Conservation (phyloP, 2,888 invertebrate genomes). For the Cheilosia pagana region DNA sequence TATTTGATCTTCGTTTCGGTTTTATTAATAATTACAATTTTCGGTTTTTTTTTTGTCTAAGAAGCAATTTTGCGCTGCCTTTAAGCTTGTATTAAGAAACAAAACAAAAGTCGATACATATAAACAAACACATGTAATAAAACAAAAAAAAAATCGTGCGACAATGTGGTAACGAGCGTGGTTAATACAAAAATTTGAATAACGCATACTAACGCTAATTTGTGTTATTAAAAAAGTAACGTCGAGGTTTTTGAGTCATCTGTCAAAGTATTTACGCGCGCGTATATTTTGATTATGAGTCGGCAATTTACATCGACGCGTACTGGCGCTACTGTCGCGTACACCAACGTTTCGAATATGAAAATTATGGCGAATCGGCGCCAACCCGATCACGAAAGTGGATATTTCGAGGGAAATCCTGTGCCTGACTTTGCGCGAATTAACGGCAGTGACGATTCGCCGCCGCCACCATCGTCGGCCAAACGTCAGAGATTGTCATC, state of each 20-base stretch:
- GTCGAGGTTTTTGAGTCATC: conserved; percentile 8
- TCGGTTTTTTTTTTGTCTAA: conserved; percentile 14
- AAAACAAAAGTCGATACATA: background rate
- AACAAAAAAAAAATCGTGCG: conserved; percentile 27
- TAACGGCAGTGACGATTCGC: conserved; percentile 54
- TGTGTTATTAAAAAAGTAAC: conserved; percentile 16
- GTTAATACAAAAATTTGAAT: conserved; percentile 8
- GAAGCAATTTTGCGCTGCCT: conserved; percentile 23
- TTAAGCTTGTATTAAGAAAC: conserved; percentile 17
- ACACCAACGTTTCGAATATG: conserved; percentile 48
- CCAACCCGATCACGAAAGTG: conserved; percentile 91
- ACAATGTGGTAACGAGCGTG: conserved; percentile 54
- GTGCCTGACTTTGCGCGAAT: conserved; percentile 67
- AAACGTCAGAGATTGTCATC: conserved; percentile 75
- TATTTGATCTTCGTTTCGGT: conserved; percentile 30
- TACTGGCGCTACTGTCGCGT: conserved; percentile 51
- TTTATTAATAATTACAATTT: background rate
- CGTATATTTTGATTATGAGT: conserved; percentile 55
- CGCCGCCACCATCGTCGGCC: conserved; percentile 44
- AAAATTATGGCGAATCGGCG: conserved; percentile 86
- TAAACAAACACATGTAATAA: background rate
- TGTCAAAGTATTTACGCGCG: conserved; percentile 38
- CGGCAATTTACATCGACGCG: conserved; percentile 60
- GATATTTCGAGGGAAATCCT: conserved; percentile 90
- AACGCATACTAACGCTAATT: background rate